phyloP scores from a whole-genome alignment of 2,113 vertebrate species.

The Zosterops borbonicus region DNA sequence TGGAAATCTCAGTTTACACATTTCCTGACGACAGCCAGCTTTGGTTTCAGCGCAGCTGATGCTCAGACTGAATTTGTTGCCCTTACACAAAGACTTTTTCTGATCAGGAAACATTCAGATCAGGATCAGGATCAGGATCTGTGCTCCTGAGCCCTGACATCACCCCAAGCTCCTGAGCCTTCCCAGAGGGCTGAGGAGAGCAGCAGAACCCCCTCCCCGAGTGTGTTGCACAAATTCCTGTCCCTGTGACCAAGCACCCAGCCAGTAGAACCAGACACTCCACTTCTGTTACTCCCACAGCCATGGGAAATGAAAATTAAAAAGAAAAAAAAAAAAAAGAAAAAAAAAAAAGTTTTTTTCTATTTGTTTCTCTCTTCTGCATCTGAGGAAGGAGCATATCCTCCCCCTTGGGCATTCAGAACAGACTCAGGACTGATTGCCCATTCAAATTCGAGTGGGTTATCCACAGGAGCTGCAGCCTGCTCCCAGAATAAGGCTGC shows the following conservation, averaged over 20 bases:
- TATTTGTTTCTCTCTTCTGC: background rate
- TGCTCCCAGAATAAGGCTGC: background rate
- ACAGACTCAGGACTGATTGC: background rate
- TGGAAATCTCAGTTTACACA: background rate
- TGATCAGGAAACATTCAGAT: background rate
- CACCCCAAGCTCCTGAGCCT: background rate
- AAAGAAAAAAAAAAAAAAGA: background rate
- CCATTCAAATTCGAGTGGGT: background rate
- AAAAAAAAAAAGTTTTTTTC: background rate
- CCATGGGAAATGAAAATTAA: background rate
- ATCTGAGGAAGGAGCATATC: background rate
- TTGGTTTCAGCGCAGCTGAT: background rate
- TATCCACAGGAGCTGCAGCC: background rate
- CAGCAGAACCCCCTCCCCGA: background rate
- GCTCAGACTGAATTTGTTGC: background rate
- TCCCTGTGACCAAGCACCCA: background rate
- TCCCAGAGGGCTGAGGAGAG: background rate
- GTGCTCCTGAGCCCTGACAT: background rate
- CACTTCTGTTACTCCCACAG: background rate
- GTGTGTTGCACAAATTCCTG: background rate
- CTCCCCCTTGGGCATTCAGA: background rate
- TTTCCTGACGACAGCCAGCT: background rate
- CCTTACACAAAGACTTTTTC: background rate
- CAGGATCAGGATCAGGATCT: background rate
- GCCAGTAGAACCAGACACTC: background rate